These are phyloP conservation scores for Drosophila sechellia DNA, from an alignment of 1,140 invertebrate species.

Conservation along the genomic window DNA sequence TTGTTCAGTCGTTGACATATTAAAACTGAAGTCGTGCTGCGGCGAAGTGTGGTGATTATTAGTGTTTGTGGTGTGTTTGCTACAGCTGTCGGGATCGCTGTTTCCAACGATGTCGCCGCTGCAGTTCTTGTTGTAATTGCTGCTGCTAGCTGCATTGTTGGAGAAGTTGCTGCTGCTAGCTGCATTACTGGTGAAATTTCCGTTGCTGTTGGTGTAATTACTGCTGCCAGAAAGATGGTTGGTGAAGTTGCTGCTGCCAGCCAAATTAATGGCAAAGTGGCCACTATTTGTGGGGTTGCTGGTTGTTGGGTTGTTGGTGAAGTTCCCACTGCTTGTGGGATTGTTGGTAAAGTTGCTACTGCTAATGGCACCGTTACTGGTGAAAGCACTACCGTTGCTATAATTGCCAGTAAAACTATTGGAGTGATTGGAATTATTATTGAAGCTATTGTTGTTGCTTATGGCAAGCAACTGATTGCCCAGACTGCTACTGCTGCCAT, in stretches of 20 bases:
- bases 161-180: constrained; percentile 2
- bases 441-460: constrained; percentile 20
- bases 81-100: constrained; percentile 19
- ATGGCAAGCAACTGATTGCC: constrained; percentile 23
- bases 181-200: not conserved
- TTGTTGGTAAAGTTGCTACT: constrained; percentile 21
- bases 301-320: not conserved
- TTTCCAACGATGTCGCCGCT: constrained; percentile 21
- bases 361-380: constrained; percentile 17
- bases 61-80: constrained; percentile 10
- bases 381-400: constrained; percentile 11
- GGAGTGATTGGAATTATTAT: constrained; percentile 27
- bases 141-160: constrained; percentile 19
- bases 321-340: not conserved
- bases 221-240: constrained; percentile 12
- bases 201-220: constrained; percentile 14
- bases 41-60: constrained; percentile 10
- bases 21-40: constrained; percentile 23
- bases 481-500: constrained; percentile 24
- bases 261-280: not conserved
- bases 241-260: constrained; percentile 10
- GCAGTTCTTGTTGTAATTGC: constrained; percentile 16
- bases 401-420: constrained; percentile 20
- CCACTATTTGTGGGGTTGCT: not conserved
- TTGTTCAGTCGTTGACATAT: constrained; percentile 27